A percentile compares a stretch with the other conserved stretches of the same genome.
phyloP scores from a whole-genome alignment of 1,140 invertebrate genomes.

The Drosophila nigrodunni region DNA sequence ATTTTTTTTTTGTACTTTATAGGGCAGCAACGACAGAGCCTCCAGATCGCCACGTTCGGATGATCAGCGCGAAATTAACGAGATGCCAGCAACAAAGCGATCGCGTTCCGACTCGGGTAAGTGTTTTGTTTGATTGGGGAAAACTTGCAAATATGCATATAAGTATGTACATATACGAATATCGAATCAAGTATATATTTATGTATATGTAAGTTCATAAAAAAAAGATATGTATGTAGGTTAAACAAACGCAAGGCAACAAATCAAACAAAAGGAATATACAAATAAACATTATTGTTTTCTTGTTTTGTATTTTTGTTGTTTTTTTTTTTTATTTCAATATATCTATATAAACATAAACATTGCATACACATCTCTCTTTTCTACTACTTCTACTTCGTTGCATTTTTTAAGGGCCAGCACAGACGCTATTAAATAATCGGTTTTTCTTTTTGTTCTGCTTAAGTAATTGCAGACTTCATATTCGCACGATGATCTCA shows the following conservation, averaged over 20 bases:
- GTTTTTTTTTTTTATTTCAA: slow-evolving; percentile 23
- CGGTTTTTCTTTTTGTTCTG: slow-evolving; percentile 84
- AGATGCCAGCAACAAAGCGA: slow-evolving; percentile 70
- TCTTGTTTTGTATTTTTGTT: slow-evolving; percentile 19
- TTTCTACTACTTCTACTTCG: slow-evolving; percentile 70
- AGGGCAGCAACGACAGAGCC: slow-evolving; percentile 83
- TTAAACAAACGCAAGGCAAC: slow-evolving; percentile 37
- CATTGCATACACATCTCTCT: slow-evolving; percentile 70
- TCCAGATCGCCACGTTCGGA: slow-evolving; percentile 81
- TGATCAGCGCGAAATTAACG: slow-evolving; percentile 75
- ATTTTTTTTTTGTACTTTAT: slow-evolving; percentile 14
- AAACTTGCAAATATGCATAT: slow-evolving; percentile 25
- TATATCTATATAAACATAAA: slow-evolving; percentile 38
- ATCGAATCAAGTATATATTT: slow-evolving; percentile 49
- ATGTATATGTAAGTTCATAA: slow-evolving; percentile 53
- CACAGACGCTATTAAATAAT: slow-evolving; percentile 83
- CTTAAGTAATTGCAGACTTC: slow-evolving; percentile 85
- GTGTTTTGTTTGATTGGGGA: slow-evolving; percentile 45
- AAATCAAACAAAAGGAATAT: slow-evolving; percentile 46
- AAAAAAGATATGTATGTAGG: slow-evolving; percentile 35
- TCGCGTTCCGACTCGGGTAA: slow-evolving; percentile 80
- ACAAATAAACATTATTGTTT: slow-evolving; percentile 30
- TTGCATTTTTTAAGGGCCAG: slow-evolving; percentile 77
- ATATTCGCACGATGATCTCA: slow-evolving; percentile 82
- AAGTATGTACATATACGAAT: slow-evolving; percentile 41